Evolutionary conservation across 2,888 invertebrate species (phyloP), one percentile per base, ranked within the genome.

Genomic region (Petrolisthes manimaculis): DNA sequence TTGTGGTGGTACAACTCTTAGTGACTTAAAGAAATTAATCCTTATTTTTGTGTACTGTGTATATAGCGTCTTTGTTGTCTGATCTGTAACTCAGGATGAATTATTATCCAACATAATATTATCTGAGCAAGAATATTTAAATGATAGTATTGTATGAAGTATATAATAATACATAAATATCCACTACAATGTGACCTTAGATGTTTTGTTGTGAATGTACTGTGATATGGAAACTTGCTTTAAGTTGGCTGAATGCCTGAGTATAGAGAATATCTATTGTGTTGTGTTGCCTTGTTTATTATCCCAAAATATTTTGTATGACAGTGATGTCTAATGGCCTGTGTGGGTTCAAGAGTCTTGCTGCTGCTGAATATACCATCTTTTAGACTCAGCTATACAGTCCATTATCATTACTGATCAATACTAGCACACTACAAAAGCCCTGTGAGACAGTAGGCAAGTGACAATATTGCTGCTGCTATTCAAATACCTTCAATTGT

Each of bases 21-120:
- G 84, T 74, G 81, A 86, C 83, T 88, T 55, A 75, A 75, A 84
- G 80, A 84, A 53, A 81, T 74, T 75, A 88, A 81, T 77, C 88
- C 88, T 80, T 88, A 84, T 84, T 88, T 84, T 84, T 88, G 88
- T 88, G 79, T 88, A 88, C 79, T 88, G 87, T 88, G 80, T 84
- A 88, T 69, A 79, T 88, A 61, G 53, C 55, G 83, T 88, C 77
- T 56, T 56, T 80, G 83, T 88, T 80, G 88, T 88, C 88, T 75
- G 51, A 81, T 84, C 84, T 77, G 80, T 51, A 74, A 79, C 84
- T 80, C 88, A 88, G 83, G 84, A 88, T 84, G 71, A 51, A 82
- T 61, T 86, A 77, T 86, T 81, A 86, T 86, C 77, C 74, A 71
- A 77, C 37, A 37, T 84, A 53, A 61, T 77, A 51, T 79, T 86